Conservation (phyloP, 2,888 invertebrate genomes). For the Proisotoma minuta region DNA sequence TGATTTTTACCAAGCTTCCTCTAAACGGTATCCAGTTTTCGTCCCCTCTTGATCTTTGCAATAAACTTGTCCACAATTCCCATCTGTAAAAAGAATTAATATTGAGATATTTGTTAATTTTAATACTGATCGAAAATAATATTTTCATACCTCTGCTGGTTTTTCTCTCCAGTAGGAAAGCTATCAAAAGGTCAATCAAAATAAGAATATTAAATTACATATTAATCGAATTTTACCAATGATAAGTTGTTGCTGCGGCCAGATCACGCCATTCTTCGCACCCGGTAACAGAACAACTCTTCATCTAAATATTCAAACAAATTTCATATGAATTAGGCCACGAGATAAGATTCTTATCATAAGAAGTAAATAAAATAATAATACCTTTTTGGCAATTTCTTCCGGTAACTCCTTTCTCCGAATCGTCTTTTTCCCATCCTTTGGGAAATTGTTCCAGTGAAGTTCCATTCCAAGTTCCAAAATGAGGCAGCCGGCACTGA, state of each 20-base stretch:
- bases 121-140: background rate
- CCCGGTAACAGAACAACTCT: conserved; percentile 23
- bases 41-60: conserved; percentile 22
- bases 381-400: conserved; percentile 24
- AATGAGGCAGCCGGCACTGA: no score
- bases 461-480: no score
- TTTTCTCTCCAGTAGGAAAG: conserved; percentile 32
- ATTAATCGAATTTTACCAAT: conserved; percentile 17
- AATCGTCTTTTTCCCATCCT: conserved; percentile 17
- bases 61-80: conserved; percentile 32
- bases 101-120: background rate
- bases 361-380: no score
- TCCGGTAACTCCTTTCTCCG: conserved; percentile 26
- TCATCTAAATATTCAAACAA: no score
- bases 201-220: background rate
- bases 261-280: conserved; percentile 36
- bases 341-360: no score
- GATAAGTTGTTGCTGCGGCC: conserved; percentile 27
- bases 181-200: conserved; percentile 4
- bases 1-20: conserved; percentile 22
- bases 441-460: no score
- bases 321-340: no score
- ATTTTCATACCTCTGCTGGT: conserved; percentile 16
- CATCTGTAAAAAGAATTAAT: conserved; percentile 7
- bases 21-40: conserved; percentile 28